phyloP scores from a whole-genome alignment of 2,797 vertebrate species.

The Brotula barbata region DNA sequence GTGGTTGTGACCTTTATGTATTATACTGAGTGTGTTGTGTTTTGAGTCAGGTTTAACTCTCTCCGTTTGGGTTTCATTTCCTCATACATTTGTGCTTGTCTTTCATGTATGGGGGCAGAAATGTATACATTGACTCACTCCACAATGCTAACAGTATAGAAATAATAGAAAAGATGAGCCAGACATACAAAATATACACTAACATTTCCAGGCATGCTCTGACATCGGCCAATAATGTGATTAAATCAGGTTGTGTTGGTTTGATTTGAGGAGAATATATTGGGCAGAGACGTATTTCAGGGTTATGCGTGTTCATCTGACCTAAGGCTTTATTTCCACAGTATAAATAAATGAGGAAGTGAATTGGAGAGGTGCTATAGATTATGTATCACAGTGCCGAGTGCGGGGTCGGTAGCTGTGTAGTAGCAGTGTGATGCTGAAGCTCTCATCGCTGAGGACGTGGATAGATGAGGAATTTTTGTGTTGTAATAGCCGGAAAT shows the following conservation, averaged over 20 bases:
- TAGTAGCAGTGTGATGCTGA: constrained; percentile 22
- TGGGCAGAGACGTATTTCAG: constrained; percentile 8
- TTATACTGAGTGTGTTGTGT: too few relatives aligned
- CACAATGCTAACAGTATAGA: too few relatives aligned
- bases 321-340: constrained; percentile 18
- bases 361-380: constrained; percentile 28
- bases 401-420: constrained; percentile 31
- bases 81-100: too few relatives aligned
- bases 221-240: constrained; percentile 8
- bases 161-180: too few relatives aligned
- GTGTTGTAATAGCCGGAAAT: constrained; percentile 8
- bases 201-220: background rate
- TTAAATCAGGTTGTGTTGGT: constrained; percentile 15
- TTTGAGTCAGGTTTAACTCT: too few relatives aligned
- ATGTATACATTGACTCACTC: too few relatives aligned
- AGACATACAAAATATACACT: too few relatives aligned
- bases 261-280: constrained; percentile 9
- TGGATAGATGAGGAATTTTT: constrained; percentile 8
- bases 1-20: too few relatives aligned
- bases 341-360: constrained; percentile 35
- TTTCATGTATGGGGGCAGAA: too few relatives aligned
- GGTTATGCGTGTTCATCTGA: constrained; percentile 15
- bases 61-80: too few relatives aligned
- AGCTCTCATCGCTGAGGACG: constrained; percentile 23
- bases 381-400: constrained; percentile 37